Evolutionary conservation across 64 coral and sea anemone genomes (phyloP).

Genomic region (Pachyseris speciosa): DNA sequence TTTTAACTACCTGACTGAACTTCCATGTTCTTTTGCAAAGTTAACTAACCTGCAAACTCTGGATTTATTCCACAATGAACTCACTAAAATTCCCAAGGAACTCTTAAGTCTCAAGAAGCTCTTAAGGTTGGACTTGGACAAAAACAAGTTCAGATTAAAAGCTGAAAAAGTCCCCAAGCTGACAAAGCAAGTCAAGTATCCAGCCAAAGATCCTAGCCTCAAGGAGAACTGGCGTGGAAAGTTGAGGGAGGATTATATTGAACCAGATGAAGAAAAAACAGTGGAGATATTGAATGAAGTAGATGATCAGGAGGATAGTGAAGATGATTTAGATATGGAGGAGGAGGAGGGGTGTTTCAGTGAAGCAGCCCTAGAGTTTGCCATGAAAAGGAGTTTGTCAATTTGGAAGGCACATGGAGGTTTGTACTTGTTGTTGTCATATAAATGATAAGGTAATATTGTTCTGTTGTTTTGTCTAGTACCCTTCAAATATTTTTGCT

Average conservation of each 20-base stretch:
- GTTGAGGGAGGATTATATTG: slow-evolving; percentile 64
- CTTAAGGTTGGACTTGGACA: slow-evolving; percentile 89
- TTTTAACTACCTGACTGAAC: slow-evolving; percentile 62
- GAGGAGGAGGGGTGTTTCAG: slow-evolving; percentile 32
- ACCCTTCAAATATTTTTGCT: too few relatives aligned
- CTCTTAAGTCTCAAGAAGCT: slow-evolving; percentile 81
- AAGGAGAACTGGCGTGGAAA: slow-evolving; percentile 87
- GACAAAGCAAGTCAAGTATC: slow-evolving; percentile 74
- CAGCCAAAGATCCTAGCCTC: slow-evolving; percentile 72
- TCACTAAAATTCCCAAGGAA: slow-evolving; percentile 81
- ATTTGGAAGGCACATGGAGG: slow-evolving; percentile 91
- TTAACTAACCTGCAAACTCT: slow-evolving; percentile 75
- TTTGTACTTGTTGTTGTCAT: neutral
- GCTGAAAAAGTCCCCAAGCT: slow-evolving; percentile 87
- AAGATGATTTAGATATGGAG: slow-evolving; percentile 26
- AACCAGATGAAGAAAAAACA: slow-evolving; percentile 27
- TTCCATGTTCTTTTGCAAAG: slow-evolving; percentile 87
- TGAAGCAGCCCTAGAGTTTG: slow-evolving; percentile 81
- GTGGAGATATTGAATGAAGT: slow-evolving; percentile 62
- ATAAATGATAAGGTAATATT: too few relatives aligned
- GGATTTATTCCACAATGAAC: slow-evolving; percentile 86
- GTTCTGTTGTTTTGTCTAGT: too few relatives aligned
- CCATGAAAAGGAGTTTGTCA: slow-evolving; percentile 92
- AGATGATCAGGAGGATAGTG: slow-evolving; percentile 24
- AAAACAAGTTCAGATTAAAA: slow-evolving; percentile 90